phyloP scores from a whole-genome alignment of 2,888 invertebrate genomes.

The Druceiella hillmani region DNA sequence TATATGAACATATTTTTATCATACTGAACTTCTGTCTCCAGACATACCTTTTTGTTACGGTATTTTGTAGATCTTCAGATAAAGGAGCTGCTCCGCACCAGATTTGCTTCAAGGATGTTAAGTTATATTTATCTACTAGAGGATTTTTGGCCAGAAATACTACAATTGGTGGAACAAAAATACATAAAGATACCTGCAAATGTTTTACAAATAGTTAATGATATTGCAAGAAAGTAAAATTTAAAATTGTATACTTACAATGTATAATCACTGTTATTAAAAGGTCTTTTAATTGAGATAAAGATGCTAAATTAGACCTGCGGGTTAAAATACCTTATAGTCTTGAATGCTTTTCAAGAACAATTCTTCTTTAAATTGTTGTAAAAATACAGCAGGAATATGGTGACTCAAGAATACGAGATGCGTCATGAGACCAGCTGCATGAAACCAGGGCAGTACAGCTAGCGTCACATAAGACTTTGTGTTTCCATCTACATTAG shows the following conservation, averaged over 20 bases:
- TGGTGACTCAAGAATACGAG: slow-evolving; percentile 43
- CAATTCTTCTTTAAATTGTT: slow-evolving; percentile 57
- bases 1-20: too few species aligned
- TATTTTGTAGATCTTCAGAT: slow-evolving; percentile 62
- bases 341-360: slow-evolving; percentile 57
- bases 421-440: slow-evolving; percentile 56
- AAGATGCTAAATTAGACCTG: too few species aligned
- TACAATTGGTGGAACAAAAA: slow-evolving; percentile 79
- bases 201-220: too few species aligned
- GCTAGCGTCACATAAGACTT: too few species aligned
- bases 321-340: slow-evolving; percentile 43
- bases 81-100: slow-evolving; percentile 81
- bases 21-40: too few species aligned
- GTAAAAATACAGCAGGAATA: slow-evolving; percentile 35
- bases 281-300: too few species aligned
- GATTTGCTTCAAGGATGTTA: slow-evolving; percentile 63
- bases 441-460: slow-evolving; percentile 66
- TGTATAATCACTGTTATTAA: too few species aligned
- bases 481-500: too few species aligned
- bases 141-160: slow-evolving; percentile 81
- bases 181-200: slow-evolving; percentile 57
- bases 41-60: slow-evolving; percentile 48
- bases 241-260: too few species aligned
- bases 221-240: too few species aligned
- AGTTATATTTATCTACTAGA: slow-evolving; percentile 66